A percentile compares a stretch with the other conserved stretches of the same genome.
phyloP scores from a whole-genome alignment of 2,113 vertebrate genomes.

The Micromys minutus region DNA sequence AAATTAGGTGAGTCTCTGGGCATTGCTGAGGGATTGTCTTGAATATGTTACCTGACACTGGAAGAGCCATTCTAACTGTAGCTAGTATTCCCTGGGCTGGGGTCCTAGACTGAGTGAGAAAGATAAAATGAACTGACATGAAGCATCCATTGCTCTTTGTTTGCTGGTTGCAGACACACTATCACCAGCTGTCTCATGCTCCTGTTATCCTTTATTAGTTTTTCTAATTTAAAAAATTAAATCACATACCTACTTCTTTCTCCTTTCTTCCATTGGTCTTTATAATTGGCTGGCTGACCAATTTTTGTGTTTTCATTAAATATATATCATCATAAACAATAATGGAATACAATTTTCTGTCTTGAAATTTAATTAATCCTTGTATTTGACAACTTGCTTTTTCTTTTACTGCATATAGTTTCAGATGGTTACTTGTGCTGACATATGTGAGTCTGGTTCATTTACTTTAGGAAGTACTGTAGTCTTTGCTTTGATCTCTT shows the following conservation, averaged over 20 bases:
- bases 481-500: not conserved
- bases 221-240: conserved; percentile 38
- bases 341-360: not conserved
- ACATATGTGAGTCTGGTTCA: not conserved
- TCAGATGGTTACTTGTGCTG: not conserved
- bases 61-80: too few relatives aligned
- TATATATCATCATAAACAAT: conserved; percentile 6
- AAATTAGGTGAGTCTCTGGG: not conserved
- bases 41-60: not conserved
- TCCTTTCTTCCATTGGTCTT: not conserved
- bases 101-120: not conserved
- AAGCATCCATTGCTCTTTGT: too few relatives aligned
- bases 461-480: not conserved
- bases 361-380: conserved; percentile 27
- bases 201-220: too few relatives aligned
- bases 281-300: conserved; percentile 1
- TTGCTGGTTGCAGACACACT: not conserved
- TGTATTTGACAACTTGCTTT: not conserved
- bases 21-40: not conserved
- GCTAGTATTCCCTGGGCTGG: too few relatives aligned
- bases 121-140: not conserved
- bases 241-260: not conserved
- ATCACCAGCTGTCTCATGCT: not conserved
- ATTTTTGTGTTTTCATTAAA: conserved; percentile 27
- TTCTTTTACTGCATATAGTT: not conserved